Base-by-base conservation (phyloP, 2,113 vertebrate genomes). In the Coturnix japonica region DNA sequence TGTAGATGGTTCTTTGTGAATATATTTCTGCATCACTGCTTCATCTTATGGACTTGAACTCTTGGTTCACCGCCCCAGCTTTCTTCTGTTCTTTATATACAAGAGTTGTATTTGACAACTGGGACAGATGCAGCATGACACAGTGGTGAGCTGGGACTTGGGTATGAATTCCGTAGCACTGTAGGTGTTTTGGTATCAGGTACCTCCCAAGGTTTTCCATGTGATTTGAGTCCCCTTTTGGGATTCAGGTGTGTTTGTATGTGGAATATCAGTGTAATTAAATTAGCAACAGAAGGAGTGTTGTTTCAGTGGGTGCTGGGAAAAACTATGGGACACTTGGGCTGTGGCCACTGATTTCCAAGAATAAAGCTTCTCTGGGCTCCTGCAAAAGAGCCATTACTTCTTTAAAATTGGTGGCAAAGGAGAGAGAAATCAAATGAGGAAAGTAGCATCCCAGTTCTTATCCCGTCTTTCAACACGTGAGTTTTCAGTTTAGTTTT, bases 381-480 rank as follows among this genome's bases (percentile, higher is more conserved):
- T 92, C 53, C 13, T 56, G 44, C 84, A 80, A 60, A 30, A 80
- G 61, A 90, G 47, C 13, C 5, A 0, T 93, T 85, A 87, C 90
- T 65, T 80, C 63, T 70, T 84, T 91, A 73, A 90, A 47, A 78
- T 39, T 79, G 7, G 23, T 22, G 82, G 60, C 69, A 69, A 70
- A 86, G 53, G 16, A 56, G 17, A 56, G 83, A 69, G 95, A 91
- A 87, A 92, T 31, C 85, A 63, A 25, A 7, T 80, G 61, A 81
- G 30, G 60, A 93, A 94, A 63, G 91, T 95, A 53, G 22, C 67
- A 75, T 89, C 77, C 76, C 69, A 86, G 22, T 56, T 66, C 60
- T 37, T 41, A 73, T 21, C 2, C 21, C 25, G 77, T 73, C 19
- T 18, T 67, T 64, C 30, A 56, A 61, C 63, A 35, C 15, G 9